These are phyloP conservation scores for Bergia puertoricense DNA, from an alignment of 92 coral and sea anemone genomes.

Conservation along the genomic window DNA sequence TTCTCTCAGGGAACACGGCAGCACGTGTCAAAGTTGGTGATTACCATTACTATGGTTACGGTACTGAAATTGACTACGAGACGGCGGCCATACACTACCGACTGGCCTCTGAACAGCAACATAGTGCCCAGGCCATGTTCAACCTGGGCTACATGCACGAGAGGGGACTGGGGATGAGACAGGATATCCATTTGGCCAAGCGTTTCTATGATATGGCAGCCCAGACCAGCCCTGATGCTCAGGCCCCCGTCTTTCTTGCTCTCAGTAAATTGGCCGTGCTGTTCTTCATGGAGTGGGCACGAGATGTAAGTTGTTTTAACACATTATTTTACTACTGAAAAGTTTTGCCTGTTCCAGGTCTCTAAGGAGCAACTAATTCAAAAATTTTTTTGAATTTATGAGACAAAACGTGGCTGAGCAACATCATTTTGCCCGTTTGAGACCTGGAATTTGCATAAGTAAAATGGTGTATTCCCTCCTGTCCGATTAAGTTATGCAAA, in stretches of 20 bases:
- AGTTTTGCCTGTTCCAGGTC: too few species aligned
- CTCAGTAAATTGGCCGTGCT: constrained; percentile 84
- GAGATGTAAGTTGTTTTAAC: constrained; percentile 63
- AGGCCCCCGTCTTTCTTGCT: constrained; percentile 93
- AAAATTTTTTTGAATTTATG: too few species aligned
- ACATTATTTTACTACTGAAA: too few species aligned
- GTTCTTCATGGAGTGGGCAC: constrained; percentile 89
- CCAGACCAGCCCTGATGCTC: constrained; percentile 95
- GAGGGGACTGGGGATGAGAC: constrained; percentile 99
- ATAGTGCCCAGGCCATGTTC: constrained; percentile 97
- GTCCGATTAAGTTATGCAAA: too few species aligned
- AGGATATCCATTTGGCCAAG: constrained; percentile 96
- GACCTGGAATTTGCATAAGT: too few species aligned
- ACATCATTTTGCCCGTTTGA: too few species aligned
- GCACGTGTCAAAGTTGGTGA: constrained; percentile 99
- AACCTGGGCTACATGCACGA: constrained; percentile 99
- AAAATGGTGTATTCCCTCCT: too few species aligned
- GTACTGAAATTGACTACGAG: constrained; percentile 95
- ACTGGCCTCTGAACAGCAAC: constrained; percentile 91
- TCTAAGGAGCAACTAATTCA: too few species aligned
- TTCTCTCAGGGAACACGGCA: constrained; percentile 80
- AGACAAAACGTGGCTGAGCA: too few species aligned
- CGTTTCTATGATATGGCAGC: constrained; percentile 99
- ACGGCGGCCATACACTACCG: constrained; percentile 93
- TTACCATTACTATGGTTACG: constrained; percentile 96